Evolutionary conservation across 2,113 vertebrate species (phyloP).

Genomic region (Scophthalmus maximus): DNA sequence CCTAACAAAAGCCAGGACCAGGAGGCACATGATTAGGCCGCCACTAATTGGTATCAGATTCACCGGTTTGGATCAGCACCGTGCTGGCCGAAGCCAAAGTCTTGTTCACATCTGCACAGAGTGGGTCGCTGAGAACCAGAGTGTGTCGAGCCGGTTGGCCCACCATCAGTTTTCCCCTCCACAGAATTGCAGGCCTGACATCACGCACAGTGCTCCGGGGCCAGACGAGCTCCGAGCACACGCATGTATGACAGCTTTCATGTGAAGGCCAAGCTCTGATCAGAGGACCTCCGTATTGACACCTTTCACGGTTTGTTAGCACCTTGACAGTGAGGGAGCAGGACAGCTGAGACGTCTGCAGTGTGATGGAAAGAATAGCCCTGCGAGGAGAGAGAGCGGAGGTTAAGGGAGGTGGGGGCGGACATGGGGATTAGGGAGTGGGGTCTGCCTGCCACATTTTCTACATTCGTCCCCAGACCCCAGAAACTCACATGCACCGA

Average conservation of each 20-base stretch:
- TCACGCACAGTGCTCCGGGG: slow-evolving; percentile 50
- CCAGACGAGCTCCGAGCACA: slow-evolving; percentile 39
- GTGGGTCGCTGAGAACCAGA: slow-evolving; percentile 46
- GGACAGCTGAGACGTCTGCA: slow-evolving; percentile 60
- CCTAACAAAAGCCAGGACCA: slow-evolving; percentile 70
- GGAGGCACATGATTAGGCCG: slow-evolving; percentile 74
- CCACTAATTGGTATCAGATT: slow-evolving; percentile 83
- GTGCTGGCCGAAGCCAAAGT: slow-evolving; percentile 58
- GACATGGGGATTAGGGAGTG: slow-evolving; percentile 37
- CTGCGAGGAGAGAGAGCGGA: slow-evolving; percentile 26
- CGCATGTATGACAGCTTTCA: slow-evolving; percentile 65
- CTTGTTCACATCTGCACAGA: slow-evolving; percentile 71
- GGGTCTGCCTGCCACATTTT: slow-evolving; percentile 46
- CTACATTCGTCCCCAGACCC: slow-evolving; percentile 13
- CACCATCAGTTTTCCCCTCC: slow-evolving; percentile 43
- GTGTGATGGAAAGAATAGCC: slow-evolving; percentile 37
- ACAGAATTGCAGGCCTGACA: slow-evolving; percentile 53
- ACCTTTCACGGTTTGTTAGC: slow-evolving; percentile 75
- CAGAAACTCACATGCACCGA: slow-evolving; percentile 22
- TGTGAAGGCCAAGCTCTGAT: slow-evolving; percentile 66
- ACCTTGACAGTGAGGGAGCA: slow-evolving; percentile 66
- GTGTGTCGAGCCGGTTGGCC: slow-evolving; percentile 64
- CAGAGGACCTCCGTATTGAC: slow-evolving; percentile 67
- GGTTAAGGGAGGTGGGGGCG: slow-evolving; percentile 38
- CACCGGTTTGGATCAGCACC: slow-evolving; percentile 72